Conservation (phyloP, 2,797 vertebrate species). For the Tinamus major region DNA sequence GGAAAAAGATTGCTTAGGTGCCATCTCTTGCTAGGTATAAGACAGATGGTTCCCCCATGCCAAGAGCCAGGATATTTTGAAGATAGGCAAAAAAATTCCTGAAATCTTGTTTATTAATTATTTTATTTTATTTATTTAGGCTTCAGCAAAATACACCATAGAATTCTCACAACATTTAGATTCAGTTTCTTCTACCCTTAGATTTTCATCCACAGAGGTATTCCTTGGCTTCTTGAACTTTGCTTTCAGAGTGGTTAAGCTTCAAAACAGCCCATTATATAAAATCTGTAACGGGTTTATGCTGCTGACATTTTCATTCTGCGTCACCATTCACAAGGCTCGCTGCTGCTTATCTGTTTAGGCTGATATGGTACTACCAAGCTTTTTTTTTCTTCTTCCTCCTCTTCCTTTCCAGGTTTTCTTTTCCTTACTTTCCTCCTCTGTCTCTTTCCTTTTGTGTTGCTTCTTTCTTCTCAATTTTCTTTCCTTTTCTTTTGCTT, state of each 20-base stretch:
- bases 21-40: slow-evolving; percentile 17
- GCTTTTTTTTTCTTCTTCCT: neutral
- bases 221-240: neutral
- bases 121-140: neutral
- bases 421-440: too few relatives aligned
- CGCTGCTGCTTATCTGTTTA: neutral
- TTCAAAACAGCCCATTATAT: neutral
- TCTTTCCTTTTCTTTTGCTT: too few relatives aligned
- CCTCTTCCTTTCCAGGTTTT: neutral
- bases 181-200: neutral
- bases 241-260: neutral
- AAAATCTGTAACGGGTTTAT: neutral
- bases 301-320: neutral
- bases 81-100: neutral
- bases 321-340: neutral
- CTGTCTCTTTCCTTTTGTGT: too few relatives aligned
- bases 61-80: neutral
- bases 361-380: neutral
- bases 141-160: neutral
- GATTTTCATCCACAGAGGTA: accelerated
- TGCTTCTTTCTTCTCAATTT: too few relatives aligned
- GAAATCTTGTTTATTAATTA: neutral
- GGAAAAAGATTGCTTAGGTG: neutral
- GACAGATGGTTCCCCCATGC: slow-evolving; percentile 43
- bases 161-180: neutral